phyloP scores from a whole-genome alignment of 2,888 invertebrate species.

The Nephrocerus scutellatus region DNA sequence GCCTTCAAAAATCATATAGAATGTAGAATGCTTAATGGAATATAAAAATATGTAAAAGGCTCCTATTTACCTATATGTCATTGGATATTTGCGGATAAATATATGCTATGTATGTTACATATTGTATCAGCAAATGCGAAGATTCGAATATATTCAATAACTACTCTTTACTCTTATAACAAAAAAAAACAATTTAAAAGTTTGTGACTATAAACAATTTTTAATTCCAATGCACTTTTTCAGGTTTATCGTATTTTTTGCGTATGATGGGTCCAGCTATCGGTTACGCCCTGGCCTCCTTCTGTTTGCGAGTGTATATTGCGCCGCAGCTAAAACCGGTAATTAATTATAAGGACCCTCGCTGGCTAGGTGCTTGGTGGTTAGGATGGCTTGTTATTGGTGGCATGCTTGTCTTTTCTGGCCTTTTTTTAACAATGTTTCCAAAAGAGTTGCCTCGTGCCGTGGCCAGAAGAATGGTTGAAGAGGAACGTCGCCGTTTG shows the following conservation, averaged over 20 bases:
- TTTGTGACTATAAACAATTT: too few relatives aligned
- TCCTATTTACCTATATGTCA: too few relatives aligned
- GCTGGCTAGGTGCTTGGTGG: slow-evolving; percentile 84
- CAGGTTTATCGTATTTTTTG: slow-evolving; percentile 60
- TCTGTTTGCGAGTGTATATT: slow-evolving; percentile 60
- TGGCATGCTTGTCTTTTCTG: slow-evolving; percentile 53
- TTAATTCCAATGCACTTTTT: too few relatives aligned
- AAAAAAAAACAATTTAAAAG: too few relatives aligned
- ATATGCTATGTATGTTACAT: background rate
- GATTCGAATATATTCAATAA: too few relatives aligned
- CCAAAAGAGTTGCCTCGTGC: slow-evolving; percentile 63
- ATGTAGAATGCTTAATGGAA: too few relatives aligned
- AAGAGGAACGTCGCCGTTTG: slow-evolving; percentile 36
- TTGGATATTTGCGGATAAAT: too few relatives aligned
- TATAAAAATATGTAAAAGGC: too few relatives aligned
- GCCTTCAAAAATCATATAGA: too few relatives aligned
- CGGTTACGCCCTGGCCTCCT: slow-evolving; percentile 60
- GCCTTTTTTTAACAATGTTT: slow-evolving; percentile 58
- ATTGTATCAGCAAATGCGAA: background rate
- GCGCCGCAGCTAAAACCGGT: slow-evolving; percentile 59
- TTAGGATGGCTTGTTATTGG: slow-evolving; percentile 64
- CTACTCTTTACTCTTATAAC: too few relatives aligned
- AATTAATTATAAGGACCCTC: slow-evolving; percentile 60
- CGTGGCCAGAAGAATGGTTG: slow-evolving; percentile 51
- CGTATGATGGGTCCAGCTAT: slow-evolving; percentile 64